Conservation (phyloP, 2,113 vertebrate species). For the Antennarius striatus region DNA sequence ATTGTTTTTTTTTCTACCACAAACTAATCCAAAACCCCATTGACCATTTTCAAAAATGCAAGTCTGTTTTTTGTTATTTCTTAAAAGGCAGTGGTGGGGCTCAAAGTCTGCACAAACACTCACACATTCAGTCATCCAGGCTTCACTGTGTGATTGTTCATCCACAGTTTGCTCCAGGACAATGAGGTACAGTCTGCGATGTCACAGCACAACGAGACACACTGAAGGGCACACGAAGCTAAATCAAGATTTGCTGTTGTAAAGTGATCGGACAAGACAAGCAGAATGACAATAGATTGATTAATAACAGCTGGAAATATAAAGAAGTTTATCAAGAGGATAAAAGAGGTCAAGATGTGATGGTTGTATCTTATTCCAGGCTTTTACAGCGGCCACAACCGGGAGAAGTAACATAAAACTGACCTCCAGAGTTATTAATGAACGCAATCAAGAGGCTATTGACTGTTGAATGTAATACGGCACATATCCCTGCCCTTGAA, state of each 20-base stretch:
- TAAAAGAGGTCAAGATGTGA: not conserved
- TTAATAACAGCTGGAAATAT: slow-evolving; percentile 13
- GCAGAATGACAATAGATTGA: slow-evolving; percentile 4
- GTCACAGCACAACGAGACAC: slow-evolving; percentile 26
- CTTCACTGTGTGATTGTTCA: slow-evolving; percentile 1
- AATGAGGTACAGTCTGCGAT: slow-evolving; percentile 29
- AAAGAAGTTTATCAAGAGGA: slow-evolving; percentile 22
- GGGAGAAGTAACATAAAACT: slow-evolving; percentile 47
- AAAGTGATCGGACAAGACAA: not conserved
- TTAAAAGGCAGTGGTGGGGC: not conserved
- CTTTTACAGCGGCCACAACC: slow-evolving; percentile 34
- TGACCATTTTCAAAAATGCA: slow-evolving; percentile 2
- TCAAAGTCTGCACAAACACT: not conserved
- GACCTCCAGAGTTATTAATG: slow-evolving; percentile 60
- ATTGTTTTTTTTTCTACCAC: slow-evolving; percentile 19
- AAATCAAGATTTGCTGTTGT: slow-evolving; percentile 7
- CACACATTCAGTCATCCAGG: not conserved
- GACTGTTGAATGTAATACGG: slow-evolving; percentile 56
- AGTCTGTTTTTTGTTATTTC: slow-evolving; percentile 5
- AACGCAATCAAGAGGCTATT: slow-evolving; percentile 50
- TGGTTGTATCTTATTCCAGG: slow-evolving; percentile 7
- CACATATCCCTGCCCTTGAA: slow-evolving; percentile 58
- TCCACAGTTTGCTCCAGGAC: slow-evolving; percentile 26
- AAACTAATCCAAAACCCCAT: slow-evolving; percentile 3
- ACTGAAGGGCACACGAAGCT: slow-evolving; percentile 16